phyloP scores from a whole-genome alignment of 2,888 invertebrate genomes.

The Thalpophila matura region DNA sequence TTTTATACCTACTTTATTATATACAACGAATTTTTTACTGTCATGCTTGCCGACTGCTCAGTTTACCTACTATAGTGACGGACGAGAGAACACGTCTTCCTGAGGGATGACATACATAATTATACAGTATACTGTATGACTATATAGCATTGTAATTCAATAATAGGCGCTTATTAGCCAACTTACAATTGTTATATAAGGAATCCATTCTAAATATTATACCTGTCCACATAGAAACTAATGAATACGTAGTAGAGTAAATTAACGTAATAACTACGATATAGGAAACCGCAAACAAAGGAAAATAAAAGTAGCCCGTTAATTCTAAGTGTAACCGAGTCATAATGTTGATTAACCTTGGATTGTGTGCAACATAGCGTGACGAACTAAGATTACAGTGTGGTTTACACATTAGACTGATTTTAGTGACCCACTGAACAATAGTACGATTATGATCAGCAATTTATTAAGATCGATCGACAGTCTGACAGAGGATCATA shows the following conservation, averaged over 20 bases:
- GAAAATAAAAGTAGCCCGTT: slow-evolving; percentile 1
- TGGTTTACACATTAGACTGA: slow-evolving; percentile 32
- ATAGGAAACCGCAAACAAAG: slow-evolving; percentile 15
- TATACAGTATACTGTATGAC: slow-evolving; percentile 21
- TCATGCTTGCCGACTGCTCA: slow-evolving; percentile 45
- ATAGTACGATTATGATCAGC: slow-evolving; percentile 11
- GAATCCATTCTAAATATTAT: slow-evolving; percentile 32
- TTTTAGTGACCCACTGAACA: slow-evolving; percentile 6
- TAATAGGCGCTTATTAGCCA: slow-evolving; percentile 29
- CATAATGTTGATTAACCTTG: slow-evolving; percentile 37
- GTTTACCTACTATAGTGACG: slow-evolving; percentile 25
- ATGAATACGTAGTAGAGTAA: slow-evolving; percentile 14
- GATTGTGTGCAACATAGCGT: slow-evolving; percentile 13
- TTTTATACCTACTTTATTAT: slow-evolving; percentile 66
- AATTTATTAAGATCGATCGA: slow-evolving; percentile 4
- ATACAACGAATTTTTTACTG: slow-evolving; percentile 69
- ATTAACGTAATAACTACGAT: neutral
- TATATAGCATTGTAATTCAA: slow-evolving; percentile 19
- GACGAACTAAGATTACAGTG: slow-evolving; percentile 27
- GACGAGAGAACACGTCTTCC: slow-evolving; percentile 49
- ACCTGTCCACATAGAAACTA: slow-evolving; percentile 24
- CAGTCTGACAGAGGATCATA: slow-evolving; percentile 23
- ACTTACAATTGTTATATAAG: slow-evolving; percentile 18
- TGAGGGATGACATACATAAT: neutral
- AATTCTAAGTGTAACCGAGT: slow-evolving; percentile 6